Evolutionary conservation across 2,797 vertebrate genomes (phyloP), one percentile per base, ranked within the genome.

Genomic region (Hirundo rustica): DNA sequence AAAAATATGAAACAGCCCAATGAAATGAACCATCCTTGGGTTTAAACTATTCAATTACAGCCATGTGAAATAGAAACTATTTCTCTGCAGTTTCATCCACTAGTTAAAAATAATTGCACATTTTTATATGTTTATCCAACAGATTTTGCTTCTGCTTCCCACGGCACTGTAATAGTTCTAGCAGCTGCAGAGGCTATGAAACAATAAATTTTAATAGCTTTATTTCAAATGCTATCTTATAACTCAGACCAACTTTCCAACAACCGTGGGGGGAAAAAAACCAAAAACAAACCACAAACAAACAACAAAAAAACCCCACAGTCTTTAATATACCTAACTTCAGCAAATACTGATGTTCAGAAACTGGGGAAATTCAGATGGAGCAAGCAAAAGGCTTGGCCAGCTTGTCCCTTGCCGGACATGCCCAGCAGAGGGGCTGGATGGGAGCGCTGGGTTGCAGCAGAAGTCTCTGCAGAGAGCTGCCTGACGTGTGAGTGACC

Each of bases 91-190:
- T 83, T 96, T 95, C 91, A 93, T 94, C 85, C 78, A 75, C 57
- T 53, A 93, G 70, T 93, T 92, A 58, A 95, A 95, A 96, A 95
- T 92, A 93, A 97, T 92, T 61, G 83, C 58, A 74, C 54, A 62
- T 84, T 94, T 92, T 95, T 84, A 77, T 85, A 83, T 80, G 73
- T 95, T 96, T 96, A 85, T 93, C 84, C 88, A 86, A 78, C 83
- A 75, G 84, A 53, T 86, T 95, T 96, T 94, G 8, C 50, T 95
- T 91, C 91, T 91, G 55, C 77, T 87, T 94, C 92, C 89, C 47
- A 10, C 2, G 40, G 64, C 73, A 93, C 53, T 53, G 12, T 77
- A 89, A 89, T 53, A 82, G 64, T 85, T 93, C 78, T 61, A 78
- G 88, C 81, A 86, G 77, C 88, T 14, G 2, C 60, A 76, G 55